Conservation (phyloP, 2,888 invertebrate genomes). For the Drosophila multiciliata region DNA sequence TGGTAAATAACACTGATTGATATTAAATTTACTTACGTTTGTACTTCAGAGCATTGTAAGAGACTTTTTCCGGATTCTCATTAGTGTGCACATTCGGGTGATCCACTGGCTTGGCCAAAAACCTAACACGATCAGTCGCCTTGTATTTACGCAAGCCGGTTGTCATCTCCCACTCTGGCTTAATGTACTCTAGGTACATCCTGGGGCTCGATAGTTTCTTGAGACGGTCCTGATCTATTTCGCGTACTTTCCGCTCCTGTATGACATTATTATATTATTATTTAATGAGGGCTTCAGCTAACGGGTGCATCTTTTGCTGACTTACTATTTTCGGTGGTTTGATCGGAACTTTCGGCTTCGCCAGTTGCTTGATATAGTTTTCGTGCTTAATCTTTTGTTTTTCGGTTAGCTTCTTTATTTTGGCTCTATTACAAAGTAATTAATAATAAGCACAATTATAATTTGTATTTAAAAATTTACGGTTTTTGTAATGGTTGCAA, state of each 20-base stretch:
- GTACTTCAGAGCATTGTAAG: conserved; percentile 62
- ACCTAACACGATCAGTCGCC: conserved; percentile 53
- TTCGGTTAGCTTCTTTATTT: conserved; percentile 60
- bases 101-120: conserved; percentile 44
- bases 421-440: conserved; percentile 47
- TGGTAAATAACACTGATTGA: background rate
- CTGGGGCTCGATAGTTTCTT: conserved; percentile 70
- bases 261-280: background rate
- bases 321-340: conserved; percentile 61
- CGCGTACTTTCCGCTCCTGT: conserved; percentile 48
- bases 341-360: conserved; percentile 74
- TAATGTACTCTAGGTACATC: conserved; percentile 32
- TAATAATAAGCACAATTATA: background rate
- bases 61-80: conserved; percentile 59
- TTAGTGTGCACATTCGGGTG: conserved; percentile 48
- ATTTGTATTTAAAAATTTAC: conserved; percentile 53
- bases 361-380: conserved; percentile 65
- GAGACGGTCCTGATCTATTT: conserved; percentile 49
- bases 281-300: background rate
- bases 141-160: conserved; percentile 41
- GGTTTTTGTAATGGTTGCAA: conserved; percentile 66
- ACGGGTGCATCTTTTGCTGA: background rate
- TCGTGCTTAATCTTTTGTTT: conserved; percentile 58
- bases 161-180: conserved; percentile 70
- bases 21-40: conserved; percentile 58